These are phyloP conservation scores for Poecilia velifera DNA, from an alignment of 2,797 vertebrate species.

Conservation along the genomic window DNA sequence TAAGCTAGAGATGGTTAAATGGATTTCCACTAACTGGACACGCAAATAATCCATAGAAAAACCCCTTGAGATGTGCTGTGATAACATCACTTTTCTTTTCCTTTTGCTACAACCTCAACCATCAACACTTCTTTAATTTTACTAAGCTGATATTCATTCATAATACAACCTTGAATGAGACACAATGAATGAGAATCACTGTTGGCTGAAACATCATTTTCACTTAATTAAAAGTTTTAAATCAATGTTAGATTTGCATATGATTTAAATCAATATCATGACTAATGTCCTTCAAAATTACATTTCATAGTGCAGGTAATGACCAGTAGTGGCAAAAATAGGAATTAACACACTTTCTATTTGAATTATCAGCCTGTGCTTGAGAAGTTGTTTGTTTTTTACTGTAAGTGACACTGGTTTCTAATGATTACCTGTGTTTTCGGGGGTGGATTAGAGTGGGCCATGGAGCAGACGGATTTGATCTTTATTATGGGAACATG, in stretches of 20 bases:
- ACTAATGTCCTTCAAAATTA: background rate
- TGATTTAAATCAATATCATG: background rate
- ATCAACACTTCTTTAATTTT: background rate
- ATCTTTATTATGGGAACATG: constrained; percentile 81
- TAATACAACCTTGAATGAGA: background rate
- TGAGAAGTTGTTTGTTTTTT: background rate
- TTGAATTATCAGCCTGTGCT: background rate
- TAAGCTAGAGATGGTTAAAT: background rate
- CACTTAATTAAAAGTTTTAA: background rate
- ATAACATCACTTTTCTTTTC: background rate
- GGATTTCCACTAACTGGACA: no score
- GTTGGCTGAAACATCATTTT: background rate
- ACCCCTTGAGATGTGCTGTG: background rate
- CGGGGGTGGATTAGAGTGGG: constrained; percentile 44
- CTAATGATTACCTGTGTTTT: constrained; percentile 66
- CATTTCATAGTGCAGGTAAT: background rate
- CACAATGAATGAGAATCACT: background rate
- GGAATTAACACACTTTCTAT: background rate
- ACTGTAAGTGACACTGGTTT: background rate
- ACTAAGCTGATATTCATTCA: background rate
- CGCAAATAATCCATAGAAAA: background rate
- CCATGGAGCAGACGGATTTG: constrained; percentile 80
- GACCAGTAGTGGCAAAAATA: background rate
- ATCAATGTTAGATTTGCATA: background rate
- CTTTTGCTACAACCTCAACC: background rate